Base-by-base conservation (phyloP, 2,113 vertebrate species). In the Centropus bengalensis region DNA sequence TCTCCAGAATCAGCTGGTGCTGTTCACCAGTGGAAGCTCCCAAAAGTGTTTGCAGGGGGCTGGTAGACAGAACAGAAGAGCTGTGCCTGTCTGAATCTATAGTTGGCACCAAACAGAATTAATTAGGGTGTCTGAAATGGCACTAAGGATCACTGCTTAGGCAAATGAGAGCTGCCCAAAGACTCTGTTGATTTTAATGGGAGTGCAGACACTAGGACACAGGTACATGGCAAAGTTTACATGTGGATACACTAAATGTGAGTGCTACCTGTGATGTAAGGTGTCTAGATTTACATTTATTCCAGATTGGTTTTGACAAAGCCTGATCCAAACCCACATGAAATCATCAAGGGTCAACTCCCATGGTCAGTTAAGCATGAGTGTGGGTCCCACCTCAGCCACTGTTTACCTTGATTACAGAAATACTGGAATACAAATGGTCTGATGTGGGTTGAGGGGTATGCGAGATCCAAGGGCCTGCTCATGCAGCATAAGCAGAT, bases 301-400 rank as follows among this genome's bases (percentile, higher is more conserved):
- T 78, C 20, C 69, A 74, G 68, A 5, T 45, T 78, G 30, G 7
- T 49, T 87, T 70, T 58, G 28, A 15, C 10, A 84, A 16, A 56
- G 5, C 8, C 64, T 44, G 6, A 74, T 67, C 21, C 47, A 27
- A 84, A 89, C 0, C 23, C 26, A 7, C 6, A 17, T 12, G 24
- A 51, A 36, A 14, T 28, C n/a, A 26, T 27, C 10, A 78, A 73
- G 38, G 8, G 0, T 30, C 45, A 73, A 22, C 36, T 80, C 21
- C 4, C 2, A 2, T 12, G 51, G 15, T 33, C 33, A 4, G 30
- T 62, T 38, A 69, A 69, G 30, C 22, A 3, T 0, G 0, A 6
- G 5, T 2, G 30, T 30, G 24, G 5, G 38, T 33, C 33, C 56
- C 45, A 1, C 27, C 30, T 26, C 42, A 32, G 38, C 16, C 5